Percentiles rank a stretch among this genome's conserved stretches.
These are phyloP conservation scores for Melikaiella ostensackeni DNA, from an alignment of 2,888 invertebrate genomes.

Conservation along the genomic window DNA sequence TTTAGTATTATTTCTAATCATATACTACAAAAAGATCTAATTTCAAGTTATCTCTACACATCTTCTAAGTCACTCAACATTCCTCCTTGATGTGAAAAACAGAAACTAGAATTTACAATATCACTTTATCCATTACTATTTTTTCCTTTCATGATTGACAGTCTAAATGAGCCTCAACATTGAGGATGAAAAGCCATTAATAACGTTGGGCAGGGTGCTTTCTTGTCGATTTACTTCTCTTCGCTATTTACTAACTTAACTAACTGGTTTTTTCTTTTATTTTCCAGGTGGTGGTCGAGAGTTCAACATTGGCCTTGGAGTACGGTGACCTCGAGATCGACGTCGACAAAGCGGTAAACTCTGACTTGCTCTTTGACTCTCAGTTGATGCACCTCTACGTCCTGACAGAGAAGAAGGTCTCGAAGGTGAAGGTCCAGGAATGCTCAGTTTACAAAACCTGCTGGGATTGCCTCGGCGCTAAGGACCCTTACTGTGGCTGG, in stretches of 20 bases:
- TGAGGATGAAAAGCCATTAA: neutral
- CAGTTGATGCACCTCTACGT: constrained; percentile 95
- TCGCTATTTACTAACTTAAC: neutral
- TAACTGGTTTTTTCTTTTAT: constrained; percentile 17
- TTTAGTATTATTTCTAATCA: no score
- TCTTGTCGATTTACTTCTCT: constrained; percentile 41
- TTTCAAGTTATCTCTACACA: no score
- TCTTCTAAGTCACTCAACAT: neutral
- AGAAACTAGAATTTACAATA: neutral
- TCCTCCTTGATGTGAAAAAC: neutral
- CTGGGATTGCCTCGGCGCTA: constrained; percentile 93
- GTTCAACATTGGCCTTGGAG: constrained; percentile 89
- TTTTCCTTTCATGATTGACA: neutral
- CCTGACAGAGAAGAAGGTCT: constrained; percentile 94
- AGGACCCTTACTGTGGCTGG: constrained; percentile 99
- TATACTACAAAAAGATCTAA: no score
- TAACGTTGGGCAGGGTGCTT: constrained; percentile 32
- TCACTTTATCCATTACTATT: no score
- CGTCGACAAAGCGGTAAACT: constrained; percentile 88
- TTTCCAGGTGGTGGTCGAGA: constrained; percentile 91
- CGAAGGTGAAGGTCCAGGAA: constrained; percentile 96
- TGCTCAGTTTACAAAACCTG: constrained; percentile 95
- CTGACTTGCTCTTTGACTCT: constrained; percentile 95
- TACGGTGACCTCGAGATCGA: constrained; percentile 94
- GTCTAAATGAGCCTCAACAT: neutral